Conservation (phyloP, 2,888 invertebrate species). For the Chrysopilus asiliformis region DNA sequence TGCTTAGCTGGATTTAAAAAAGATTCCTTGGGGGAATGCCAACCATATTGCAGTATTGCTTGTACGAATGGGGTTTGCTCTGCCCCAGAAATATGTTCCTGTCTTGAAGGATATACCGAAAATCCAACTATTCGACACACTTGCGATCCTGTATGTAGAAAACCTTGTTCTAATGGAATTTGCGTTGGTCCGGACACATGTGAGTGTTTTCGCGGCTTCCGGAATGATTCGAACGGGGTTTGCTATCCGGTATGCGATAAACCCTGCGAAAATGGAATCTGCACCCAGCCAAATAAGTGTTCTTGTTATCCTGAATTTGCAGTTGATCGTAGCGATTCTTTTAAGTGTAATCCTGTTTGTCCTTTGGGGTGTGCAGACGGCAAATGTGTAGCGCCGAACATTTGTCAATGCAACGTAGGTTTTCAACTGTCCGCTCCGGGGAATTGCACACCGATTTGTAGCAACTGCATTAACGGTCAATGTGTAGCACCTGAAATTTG, state of each 20-base stretch:
- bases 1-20: constrained; percentile 23
- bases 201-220: constrained; percentile 27
- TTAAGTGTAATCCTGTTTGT: not conserved
- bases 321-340: constrained; percentile 15
- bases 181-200: constrained; percentile 40
- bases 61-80: constrained; percentile 27
- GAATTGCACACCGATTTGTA: too few species aligned
- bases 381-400: constrained; percentile 26
- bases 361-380: constrained; percentile 19
- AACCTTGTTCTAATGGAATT: constrained; percentile 24
- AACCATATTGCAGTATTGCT: constrained; percentile 3
- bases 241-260: constrained; percentile 5
- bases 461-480: constrained; percentile 9
- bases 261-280: constrained; percentile 6
- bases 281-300: constrained; percentile 8
- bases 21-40: constrained; percentile 4
- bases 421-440: constrained; percentile 16
- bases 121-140: too few species aligned
- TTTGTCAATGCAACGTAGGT: constrained; percentile 15
- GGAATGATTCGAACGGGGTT: constrained; percentile 19
- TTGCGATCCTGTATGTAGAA: constrained; percentile 7
- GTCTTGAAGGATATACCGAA: constrained; percentile 26
- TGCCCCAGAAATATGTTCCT: constrained; percentile 27
- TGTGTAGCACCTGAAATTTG: constrained; percentile 21
- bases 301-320: constrained; percentile 10